Evolutionary conservation across 1,140 invertebrate species (phyloP).

Genomic region (Nebria ingens): DNA sequence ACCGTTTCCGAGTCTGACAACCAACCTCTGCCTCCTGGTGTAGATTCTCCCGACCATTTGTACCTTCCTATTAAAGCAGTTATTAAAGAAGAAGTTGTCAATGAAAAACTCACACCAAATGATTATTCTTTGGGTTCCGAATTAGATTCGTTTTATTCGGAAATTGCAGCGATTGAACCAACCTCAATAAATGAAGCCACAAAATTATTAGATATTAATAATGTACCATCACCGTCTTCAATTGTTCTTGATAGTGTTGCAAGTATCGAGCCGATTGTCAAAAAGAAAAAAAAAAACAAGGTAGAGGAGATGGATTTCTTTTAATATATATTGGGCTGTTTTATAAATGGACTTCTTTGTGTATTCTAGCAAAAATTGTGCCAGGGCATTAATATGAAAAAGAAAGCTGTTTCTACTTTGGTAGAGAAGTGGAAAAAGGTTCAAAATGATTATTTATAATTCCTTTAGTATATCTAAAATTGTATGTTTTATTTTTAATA

Average conservation of each 20-base stretch:
- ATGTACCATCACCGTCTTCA: constrained; percentile 14
- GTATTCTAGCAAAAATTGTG: constrained; percentile 42
- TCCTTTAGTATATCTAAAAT: too few relatives aligned
- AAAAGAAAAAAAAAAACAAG: constrained; percentile 44
- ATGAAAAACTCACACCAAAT: constrained; percentile 21
- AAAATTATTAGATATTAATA: constrained; percentile 6
- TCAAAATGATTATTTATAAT: constrained; percentile 43
- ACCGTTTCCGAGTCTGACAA: constrained; percentile 16
- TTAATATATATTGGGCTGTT: constrained; percentile 4
- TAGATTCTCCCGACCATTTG: constrained; percentile 36
- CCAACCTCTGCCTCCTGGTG: constrained; percentile 42
- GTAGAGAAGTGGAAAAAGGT: constrained; percentile 66
- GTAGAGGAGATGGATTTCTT: too few relatives aligned
- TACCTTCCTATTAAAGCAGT: constrained; percentile 21
- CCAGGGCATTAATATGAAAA: constrained; percentile 51
- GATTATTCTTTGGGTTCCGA: constrained; percentile 38
- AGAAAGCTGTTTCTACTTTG: constrained; percentile 58
- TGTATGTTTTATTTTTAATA: constrained; percentile 13
- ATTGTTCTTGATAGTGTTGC: constrained; percentile 15
- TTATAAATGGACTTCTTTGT: constrained; percentile 14
- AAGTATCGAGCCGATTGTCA: too few relatives aligned
- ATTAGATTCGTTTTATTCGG: constrained; percentile 49
- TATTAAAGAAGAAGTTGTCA: constrained; percentile 24
- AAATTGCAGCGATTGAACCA: constrained; percentile 45
- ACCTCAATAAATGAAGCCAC: constrained; percentile 19